Conservation (phyloP, 2,888 invertebrate genomes). For the Monopis laevigella region DNA sequence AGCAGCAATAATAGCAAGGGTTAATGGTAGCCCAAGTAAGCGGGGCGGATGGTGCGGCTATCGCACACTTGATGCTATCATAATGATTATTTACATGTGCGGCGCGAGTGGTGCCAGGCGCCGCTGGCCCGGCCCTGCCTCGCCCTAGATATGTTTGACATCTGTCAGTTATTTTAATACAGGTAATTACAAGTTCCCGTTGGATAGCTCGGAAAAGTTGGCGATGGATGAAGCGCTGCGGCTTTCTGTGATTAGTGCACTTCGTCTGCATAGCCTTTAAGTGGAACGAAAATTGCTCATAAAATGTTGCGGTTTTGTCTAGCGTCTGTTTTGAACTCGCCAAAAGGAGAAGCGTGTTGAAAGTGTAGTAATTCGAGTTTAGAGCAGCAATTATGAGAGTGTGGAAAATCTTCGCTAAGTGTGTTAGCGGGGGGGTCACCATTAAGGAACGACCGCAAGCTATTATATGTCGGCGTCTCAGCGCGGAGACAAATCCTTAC, state of each 20-base stretch:
- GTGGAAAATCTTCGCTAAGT: slow-evolving; percentile 21
- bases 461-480: slow-evolving; percentile 20
- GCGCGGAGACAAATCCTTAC: too few species aligned
- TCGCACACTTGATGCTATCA: slow-evolving; percentile 60
- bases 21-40: not conserved
- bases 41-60: slow-evolving; percentile 27
- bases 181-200: slow-evolving; percentile 57
- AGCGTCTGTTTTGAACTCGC: slow-evolving; percentile 6
- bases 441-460: slow-evolving; percentile 23
- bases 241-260: slow-evolving; percentile 19
- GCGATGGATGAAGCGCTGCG: slow-evolving; percentile 58
- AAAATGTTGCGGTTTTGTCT: slow-evolving; percentile 29
- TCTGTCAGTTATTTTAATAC: slow-evolving; percentile 66
- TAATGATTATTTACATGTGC: slow-evolving; percentile 67
- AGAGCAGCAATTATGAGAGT: slow-evolving; percentile 18
- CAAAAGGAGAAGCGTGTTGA: slow-evolving; percentile 4
- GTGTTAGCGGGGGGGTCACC: slow-evolving; percentile 20
- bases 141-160: slow-evolving; percentile 64
- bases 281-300: slow-evolving; percentile 60
- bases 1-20: too few species aligned
- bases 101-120: slow-evolving; percentile 47
- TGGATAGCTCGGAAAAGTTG: slow-evolving; percentile 48
- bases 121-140: slow-evolving; percentile 34
- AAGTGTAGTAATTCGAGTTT: slow-evolving; percentile 11
- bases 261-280: slow-evolving; percentile 39